Base-by-base conservation (phyloP, 2,113 vertebrate species). In the Ceuthmochares aereus region DNA sequence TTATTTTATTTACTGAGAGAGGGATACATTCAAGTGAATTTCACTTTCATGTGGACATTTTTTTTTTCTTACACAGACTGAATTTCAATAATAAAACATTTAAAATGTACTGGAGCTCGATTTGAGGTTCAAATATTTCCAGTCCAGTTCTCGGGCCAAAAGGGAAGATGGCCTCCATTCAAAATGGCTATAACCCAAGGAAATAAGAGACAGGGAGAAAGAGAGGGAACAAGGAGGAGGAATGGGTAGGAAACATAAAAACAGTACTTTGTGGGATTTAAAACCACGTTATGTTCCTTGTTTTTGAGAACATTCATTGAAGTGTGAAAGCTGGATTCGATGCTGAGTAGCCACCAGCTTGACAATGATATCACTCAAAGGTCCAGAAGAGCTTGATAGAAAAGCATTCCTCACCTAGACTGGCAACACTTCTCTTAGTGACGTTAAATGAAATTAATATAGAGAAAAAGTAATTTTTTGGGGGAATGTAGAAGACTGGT, bases 101-200 rank as follows among this genome's bases (percentile, higher is more conserved):
- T 66, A 36, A 92, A 94, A 81, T 40, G 7, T 81, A 68, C 51
- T 85, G 52, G 74, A 95, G 77, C 26, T 95, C 59, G 10, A 93
- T 82, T 81, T 86, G 54, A 96, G 42, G 43, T 74, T 90, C 79
- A 87, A 87, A 62, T 68, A 72, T 92, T 97, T 96, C 94, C 87
- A 97, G 83, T 63, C 69, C 82, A 70, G 64, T 84, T 93, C 72
- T 84, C 29, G 52, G 43, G 90, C 83, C 93, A 97, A 96, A 92
- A 81, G 63, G 70, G 43, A 95, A 96, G 62, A 63, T 93, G 87
- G 83, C 62, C 23, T 81, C 34, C 51, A 85, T 97, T 97, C 93
- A 95, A 97, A 93, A 97, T 96, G 92, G 89, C 95, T 94, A 75
- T 60, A 94, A 76, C 32, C 83, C 90, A 96, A 88, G 55, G 89